These are phyloP conservation scores for Poecile atricapillus DNA, from an alignment of 2,113 vertebrate species.

Conservation along the genomic window DNA sequence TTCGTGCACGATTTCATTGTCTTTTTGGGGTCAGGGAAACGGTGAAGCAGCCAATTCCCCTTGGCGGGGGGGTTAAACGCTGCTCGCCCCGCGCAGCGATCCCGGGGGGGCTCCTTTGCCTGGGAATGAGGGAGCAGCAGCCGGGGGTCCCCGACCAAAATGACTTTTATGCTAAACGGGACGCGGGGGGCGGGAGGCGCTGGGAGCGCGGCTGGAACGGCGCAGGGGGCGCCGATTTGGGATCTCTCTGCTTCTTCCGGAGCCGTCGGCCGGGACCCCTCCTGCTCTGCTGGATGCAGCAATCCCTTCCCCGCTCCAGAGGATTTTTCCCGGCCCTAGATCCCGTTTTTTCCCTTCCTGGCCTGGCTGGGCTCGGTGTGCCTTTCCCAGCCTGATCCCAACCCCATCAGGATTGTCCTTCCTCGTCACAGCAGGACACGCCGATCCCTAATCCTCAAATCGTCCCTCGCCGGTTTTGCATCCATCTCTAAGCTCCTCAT, in stretches of 20 bases:
- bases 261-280: accelerated
- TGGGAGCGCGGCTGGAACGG: neutral
- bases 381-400: neutral
- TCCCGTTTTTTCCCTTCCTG: neutral
- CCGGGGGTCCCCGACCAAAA: constrained; percentile 23
- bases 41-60: constrained; percentile 32
- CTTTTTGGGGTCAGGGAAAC: constrained; percentile 48
- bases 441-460: constrained; percentile 5
- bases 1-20: constrained; percentile 34
- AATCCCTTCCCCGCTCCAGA: neutral
- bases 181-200: neutral
- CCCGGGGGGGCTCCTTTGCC: neutral
- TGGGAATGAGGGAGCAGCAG: constrained; percentile 41
- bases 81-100: neutral
- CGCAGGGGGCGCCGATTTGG: neutral
- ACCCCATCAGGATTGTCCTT: neutral
- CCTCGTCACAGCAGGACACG: neutral
- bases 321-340: neutral
- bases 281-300: neutral
- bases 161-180: constrained; percentile 61
- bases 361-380: neutral
- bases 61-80: constrained; percentile 36
- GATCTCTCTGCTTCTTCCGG: neutral
- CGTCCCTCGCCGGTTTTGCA: neutral
- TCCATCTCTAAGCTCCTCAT: constrained; percentile 13